phyloP scores from a whole-genome alignment of 2,888 invertebrate species.

The Oxycera nigricornis region DNA sequence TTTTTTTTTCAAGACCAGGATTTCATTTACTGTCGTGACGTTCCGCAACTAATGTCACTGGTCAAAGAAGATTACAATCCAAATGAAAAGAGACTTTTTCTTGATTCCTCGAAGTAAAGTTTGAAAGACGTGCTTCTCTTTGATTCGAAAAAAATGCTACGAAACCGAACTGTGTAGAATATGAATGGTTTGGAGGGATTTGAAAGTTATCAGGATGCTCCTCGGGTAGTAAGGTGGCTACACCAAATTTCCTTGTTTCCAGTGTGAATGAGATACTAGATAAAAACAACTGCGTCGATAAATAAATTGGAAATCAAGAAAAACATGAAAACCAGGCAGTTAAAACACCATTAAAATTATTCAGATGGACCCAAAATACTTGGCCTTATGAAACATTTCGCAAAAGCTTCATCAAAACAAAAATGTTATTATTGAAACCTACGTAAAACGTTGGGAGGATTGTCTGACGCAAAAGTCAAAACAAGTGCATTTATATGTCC shows the following conservation, averaged over 20 bases:
- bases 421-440: constrained; percentile 42
- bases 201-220: background rate
- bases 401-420: too few species aligned
- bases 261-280: background rate
- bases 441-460: too few species aligned
- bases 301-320: background rate
- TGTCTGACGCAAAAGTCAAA: too few species aligned
- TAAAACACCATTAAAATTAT: background rate
- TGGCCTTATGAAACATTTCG: constrained; percentile 44
- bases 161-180: background rate
- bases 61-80: background rate
- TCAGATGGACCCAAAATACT: constrained; percentile 40
- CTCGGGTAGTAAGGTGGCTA: background rate
- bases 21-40: too few species aligned
- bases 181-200: constrained; percentile 20
- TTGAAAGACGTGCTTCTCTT: background rate
- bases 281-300: background rate
- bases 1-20: too few species aligned
- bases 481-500: too few species aligned
- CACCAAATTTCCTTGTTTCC: background rate
- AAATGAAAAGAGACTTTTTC: background rate
- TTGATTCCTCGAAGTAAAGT: background rate
- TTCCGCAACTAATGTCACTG: too few species aligned
- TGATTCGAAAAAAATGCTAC: background rate
- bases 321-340: background rate